Percentiles rank a stretch among this genome's conserved stretches.
phyloP scores from a whole-genome alignment of 1,140 invertebrate genomes.

The Oryctes rhinoceros region DNA sequence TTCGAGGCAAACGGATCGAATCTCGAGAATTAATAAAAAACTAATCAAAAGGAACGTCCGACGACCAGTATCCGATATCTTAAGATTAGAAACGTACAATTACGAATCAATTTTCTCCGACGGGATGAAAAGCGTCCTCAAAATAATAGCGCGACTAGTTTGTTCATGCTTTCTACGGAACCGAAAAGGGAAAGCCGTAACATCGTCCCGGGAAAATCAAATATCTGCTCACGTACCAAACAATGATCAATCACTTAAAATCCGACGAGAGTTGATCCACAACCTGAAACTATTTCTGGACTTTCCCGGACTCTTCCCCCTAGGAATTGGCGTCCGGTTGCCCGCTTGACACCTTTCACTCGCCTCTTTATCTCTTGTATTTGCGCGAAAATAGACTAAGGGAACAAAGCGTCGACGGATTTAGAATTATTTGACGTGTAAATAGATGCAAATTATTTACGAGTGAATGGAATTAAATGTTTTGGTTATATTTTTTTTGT shows the following conservation, averaged over 20 bases:
- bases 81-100: constrained; percentile 1
- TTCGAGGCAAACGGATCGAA: background rate
- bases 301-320: background rate
- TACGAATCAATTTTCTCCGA: constrained; percentile 23
- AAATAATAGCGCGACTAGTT: constrained; percentile 3
- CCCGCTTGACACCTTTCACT: constrained; percentile 6
- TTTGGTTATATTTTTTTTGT: too few relatives aligned
- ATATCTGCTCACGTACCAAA: constrained; percentile 32
- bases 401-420: background rate
- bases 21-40: background rate
- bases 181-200: background rate
- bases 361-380: background rate
- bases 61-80: background rate
- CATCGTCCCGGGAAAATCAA: background rate
- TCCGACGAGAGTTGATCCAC: constrained; percentile 2
- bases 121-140: background rate
- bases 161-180: background rate
- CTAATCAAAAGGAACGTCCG: background rate
- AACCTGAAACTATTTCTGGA: constrained; percentile 1
- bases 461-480: background rate
- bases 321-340: background rate
- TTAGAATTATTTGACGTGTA: background rate
- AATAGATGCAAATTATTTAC: background rate
- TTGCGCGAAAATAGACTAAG: background rate
- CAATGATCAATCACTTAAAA: constrained; percentile 37